A percentile compares a stretch with the other conserved stretches of the same genome.
These are phyloP conservation scores for Argya squamiceps DNA, from an alignment of 2,797 vertebrate species.

Conservation along the genomic window DNA sequence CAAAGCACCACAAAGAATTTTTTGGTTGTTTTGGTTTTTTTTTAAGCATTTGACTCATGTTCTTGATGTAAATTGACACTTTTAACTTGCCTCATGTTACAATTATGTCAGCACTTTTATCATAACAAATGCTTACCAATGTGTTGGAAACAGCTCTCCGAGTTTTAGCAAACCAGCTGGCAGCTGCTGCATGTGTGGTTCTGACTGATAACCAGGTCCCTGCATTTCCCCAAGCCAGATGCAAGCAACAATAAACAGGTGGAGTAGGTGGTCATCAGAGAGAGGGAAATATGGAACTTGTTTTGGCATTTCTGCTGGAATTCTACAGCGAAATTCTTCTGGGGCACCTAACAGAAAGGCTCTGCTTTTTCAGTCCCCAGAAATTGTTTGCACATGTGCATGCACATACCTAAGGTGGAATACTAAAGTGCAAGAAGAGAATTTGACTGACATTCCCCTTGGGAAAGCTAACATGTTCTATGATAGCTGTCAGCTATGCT, in stretches of 20 bases:
- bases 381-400: fast-evolving
- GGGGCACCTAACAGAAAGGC: background rate
- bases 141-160: background rate
- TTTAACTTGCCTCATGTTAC: background rate
- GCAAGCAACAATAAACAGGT: background rate
- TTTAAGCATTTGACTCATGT: background rate
- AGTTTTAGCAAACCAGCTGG: background rate
- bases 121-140: background rate
- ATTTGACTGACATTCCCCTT: background rate
- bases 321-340: background rate
- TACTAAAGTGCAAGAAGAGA: background rate
- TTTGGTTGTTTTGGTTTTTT: background rate
- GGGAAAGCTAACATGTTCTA: background rate
- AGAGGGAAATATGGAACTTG: background rate
- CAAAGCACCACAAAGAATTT: background rate
- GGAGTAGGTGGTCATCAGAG: background rate
- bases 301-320: background rate
- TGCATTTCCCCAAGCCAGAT: background rate
- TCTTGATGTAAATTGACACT: background rate
- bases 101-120: background rate
- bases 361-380: background rate
- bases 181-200: background rate
- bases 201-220: background rate
- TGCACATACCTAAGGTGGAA: background rate
- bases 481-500: slow-evolving; percentile 1